These are phyloP conservation scores for Gavialis gangeticus DNA, from an alignment of 2,113 vertebrate genomes.

Conservation along the genomic window DNA sequence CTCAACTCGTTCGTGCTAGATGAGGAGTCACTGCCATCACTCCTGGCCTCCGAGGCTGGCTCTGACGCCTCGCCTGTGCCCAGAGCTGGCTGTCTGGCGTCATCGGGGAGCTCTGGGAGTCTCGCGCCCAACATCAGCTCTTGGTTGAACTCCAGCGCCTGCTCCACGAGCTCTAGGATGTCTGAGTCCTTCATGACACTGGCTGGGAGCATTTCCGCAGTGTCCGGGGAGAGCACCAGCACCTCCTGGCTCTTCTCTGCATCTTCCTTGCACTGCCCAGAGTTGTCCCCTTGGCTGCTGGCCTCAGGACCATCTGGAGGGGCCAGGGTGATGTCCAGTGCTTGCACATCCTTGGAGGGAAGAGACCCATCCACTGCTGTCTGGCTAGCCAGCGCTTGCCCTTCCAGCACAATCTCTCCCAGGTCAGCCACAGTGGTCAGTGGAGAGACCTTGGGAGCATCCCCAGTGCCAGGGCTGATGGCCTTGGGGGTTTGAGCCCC, in stretches of 20 bases:
- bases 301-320: accelerated
- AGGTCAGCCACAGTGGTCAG: background rate
- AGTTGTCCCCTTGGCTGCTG: background rate
- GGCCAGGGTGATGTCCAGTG: accelerated
- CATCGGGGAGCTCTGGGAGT: accelerated
- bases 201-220: accelerated
- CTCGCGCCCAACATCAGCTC: conserved; percentile 34
- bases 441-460: background rate
- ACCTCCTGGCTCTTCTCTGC: accelerated
- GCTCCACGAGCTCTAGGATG: conserved; percentile 64
- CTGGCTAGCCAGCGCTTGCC: accelerated
- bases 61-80: background rate
- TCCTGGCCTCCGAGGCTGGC: background rate
- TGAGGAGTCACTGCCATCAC: accelerated
- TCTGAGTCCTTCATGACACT: background rate
- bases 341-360: accelerated
- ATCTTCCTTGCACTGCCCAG: background rate
- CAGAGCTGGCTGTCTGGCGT: background rate
- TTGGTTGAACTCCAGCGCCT: conserved; percentile 71
- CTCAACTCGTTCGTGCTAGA: background rate
- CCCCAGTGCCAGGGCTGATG: background rate
- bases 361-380: too few relatives aligned
- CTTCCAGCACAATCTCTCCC: background rate
- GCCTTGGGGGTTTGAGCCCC: too few relatives aligned
- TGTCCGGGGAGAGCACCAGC: background rate